Percentiles rank a stretch among this genome's conserved stretches.
Evolutionary conservation across 1,140 invertebrate genomes (phyloP).

Genomic region (Orius insidiosus): DNA sequence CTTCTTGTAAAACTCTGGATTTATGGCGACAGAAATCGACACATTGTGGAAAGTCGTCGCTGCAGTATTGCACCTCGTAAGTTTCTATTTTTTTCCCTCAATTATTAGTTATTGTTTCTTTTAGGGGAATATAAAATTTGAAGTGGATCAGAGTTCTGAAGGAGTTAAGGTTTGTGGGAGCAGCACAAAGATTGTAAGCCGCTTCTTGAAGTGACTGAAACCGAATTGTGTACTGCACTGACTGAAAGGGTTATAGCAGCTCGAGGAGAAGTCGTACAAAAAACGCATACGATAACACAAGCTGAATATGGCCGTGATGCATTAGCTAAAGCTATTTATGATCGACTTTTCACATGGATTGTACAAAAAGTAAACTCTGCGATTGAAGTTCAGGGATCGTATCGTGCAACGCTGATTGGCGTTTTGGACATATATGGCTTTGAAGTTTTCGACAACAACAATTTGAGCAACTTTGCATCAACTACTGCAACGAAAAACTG

Average conservation of each 20-base stretch:
- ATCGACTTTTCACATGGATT: conserved; percentile 83
- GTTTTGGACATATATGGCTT: conserved; percentile 96
- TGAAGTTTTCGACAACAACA: conserved; percentile 90
- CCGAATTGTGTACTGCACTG: conserved; percentile 56
- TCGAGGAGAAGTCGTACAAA: conserved; percentile 83
- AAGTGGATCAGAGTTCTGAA: conserved; percentile 7
- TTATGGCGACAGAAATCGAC: conserved; percentile 53
- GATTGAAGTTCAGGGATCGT: conserved; percentile 35
- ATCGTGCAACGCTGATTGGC: conserved; percentile 70
- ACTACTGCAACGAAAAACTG: conserved; percentile 93
- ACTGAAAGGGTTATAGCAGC: conserved; percentile 80
- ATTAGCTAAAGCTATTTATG: conserved; percentile 85
- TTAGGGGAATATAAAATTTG: conserved; percentile 57
- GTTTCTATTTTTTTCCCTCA: conserved; percentile 21
- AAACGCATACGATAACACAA: conserved; percentile 66
- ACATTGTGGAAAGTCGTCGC: conserved; percentile 82
- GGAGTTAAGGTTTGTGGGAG: conserved; percentile 9
- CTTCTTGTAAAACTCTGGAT: conserved; percentile 72
- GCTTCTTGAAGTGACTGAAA: conserved; percentile 53
- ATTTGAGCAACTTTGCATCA: conserved; percentile 93
- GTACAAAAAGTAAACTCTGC: conserved; percentile 74
- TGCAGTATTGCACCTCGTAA: conserved; percentile 75
- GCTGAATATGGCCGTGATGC: conserved; percentile 85
- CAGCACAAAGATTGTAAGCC: conserved; percentile 39
- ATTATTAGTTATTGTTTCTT: conserved; percentile 7